Conservation (phyloP, 2,888 invertebrate species). For the Heliconius hortense region DNA sequence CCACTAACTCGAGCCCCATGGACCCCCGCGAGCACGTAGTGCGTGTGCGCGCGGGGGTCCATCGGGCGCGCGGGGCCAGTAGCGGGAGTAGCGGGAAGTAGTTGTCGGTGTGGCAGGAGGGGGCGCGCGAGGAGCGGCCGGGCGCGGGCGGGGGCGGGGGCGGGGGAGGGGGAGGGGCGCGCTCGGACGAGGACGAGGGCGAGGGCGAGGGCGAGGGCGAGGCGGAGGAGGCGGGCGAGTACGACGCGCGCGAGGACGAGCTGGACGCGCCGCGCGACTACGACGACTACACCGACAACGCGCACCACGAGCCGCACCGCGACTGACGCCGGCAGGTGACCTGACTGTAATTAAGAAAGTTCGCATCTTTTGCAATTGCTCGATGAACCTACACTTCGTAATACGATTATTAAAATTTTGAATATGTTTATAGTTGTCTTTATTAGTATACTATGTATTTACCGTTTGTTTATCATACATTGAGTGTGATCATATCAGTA, state of each 20-base stretch:
- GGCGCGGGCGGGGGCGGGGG: slow-evolving; percentile 42
- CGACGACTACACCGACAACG: slow-evolving; percentile 76
- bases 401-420: no score
- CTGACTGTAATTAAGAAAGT: no score
- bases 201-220: slow-evolving; percentile 47
- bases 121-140: slow-evolving; percentile 48
- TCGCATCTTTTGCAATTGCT: no score
- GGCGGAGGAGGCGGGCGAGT: slow-evolving; percentile 50
- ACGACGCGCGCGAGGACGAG: slow-evolving; percentile 56
- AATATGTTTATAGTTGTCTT: no score
- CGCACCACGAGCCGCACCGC: slow-evolving; percentile 62
- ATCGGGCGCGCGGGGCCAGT: no score
- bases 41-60: no score
- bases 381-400: no score
- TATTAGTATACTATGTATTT: no score
- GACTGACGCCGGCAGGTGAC: slow-evolving; percentile 56
- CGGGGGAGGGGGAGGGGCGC: slow-evolving; percentile 37
- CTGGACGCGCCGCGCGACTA: slow-evolving; percentile 68
- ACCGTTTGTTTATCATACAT: no score
- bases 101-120: slow-evolving; percentile 52
- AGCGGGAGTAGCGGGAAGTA: slow-evolving; percentile 43
- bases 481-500: no score
- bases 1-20: not conserved
- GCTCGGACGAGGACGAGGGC: slow-evolving; percentile 43
- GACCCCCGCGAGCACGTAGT: not conserved